These are phyloP conservation scores for Trachythela sp. DNA, from an alignment of 64 coral and sea anemone genomes.

Conservation along the genomic window DNA sequence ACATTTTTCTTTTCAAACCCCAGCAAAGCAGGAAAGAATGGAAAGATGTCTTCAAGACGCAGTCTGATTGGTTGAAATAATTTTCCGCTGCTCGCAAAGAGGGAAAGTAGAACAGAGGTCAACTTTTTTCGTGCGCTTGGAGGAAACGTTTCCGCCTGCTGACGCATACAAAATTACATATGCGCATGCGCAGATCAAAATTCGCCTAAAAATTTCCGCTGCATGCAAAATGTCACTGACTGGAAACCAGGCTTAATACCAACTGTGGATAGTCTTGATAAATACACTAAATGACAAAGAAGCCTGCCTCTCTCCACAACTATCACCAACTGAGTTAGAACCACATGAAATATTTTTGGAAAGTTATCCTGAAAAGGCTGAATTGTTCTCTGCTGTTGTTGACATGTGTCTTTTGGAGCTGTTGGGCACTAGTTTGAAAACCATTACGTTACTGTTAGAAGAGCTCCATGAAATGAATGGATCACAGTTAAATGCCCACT, in stretches of 20 bases:
- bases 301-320: not conserved
- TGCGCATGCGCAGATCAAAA: too few species aligned
- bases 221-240: too few species aligned
- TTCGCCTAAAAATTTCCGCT: too few species aligned
- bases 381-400: not conserved
- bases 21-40: too few species aligned
- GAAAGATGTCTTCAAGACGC: too few species aligned
- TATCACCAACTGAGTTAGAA: not conserved
- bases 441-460: not conserved
- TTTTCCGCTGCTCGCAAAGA: too few species aligned
- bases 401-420: not conserved
- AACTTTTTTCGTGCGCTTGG: too few species aligned
- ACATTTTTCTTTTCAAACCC: too few species aligned
- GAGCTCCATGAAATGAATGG: not conserved
- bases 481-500: not conserved
- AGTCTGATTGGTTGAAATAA: too few species aligned
- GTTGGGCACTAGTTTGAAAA: not conserved
- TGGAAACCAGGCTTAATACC: not conserved
- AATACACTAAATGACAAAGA: not conserved
- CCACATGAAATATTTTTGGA: not conserved
- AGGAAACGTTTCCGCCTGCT: too few species aligned
- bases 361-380: not conserved
- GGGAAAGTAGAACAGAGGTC: too few species aligned
- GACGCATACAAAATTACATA: too few species aligned
- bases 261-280: not conserved